Base-by-base conservation (phyloP, 1,140 invertebrate species). In the Archivesica marissinica region DNA sequence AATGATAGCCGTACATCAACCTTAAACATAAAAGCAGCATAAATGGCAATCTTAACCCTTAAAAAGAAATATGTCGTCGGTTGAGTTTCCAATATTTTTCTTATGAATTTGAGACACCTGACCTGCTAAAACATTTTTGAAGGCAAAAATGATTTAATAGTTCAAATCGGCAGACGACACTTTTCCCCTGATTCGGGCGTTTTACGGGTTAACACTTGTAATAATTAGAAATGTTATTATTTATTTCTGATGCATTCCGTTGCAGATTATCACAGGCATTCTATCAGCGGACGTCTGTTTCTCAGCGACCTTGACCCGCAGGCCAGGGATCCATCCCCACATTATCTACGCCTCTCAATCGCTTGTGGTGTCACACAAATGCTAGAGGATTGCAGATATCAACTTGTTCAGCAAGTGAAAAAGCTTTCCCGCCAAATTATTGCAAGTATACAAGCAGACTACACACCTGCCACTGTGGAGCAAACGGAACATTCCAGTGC, bases 361-460 rank as follows among this genome's bases (percentile, higher is more conserved):
- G 39, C 56, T 23, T 64, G 41, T 4, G 76, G 76, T 30, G 76
- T 78, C 2, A 38, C 35, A 61, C 25, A 17, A 2, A 61, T 64
- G 76, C 52, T 78, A 3, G 56, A 78, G 30, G 41, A 78, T 6
- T 41, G 33, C 6, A 59, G 56, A n/a, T 30, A 6, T 30, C n/a
- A 23, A 13, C 1, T 61, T 2, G 20, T 25, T 23, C 33, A 61
- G 30, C 17, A 59, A 61, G 76, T 78, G 15, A 54, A 44, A 38
- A 78, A 64, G 47, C 52, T 78, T 54, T 61, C 54, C 39, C 33
- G 56, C 33, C 35, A 64, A 28, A 47, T 78, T 1, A 59, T 78
- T 3, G 13, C 39, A 44, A 11, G 25, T 2, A n/a, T 78, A 59
- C 33, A 59, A 35, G 74, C 39, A 41, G 76, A 78, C 15, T 20